phyloP scores from a whole-genome alignment of 2,888 invertebrate genomes.

The Eucera pruinosa region DNA sequence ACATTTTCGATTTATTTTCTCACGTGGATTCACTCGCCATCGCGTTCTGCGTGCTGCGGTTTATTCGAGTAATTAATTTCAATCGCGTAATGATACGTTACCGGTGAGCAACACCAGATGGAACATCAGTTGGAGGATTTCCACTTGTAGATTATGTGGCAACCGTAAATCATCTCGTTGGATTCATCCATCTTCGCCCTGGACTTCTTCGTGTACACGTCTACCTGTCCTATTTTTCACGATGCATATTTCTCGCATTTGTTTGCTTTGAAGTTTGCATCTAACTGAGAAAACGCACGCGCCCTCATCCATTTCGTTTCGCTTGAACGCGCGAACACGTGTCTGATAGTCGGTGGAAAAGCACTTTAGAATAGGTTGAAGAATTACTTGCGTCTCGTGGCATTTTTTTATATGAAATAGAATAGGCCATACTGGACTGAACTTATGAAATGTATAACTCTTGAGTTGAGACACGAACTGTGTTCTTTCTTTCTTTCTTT shows the following conservation, averaged over 20 bases:
- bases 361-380: neutral
- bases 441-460: too few species aligned
- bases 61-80: conserved; percentile 55
- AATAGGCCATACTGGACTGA: too few species aligned
- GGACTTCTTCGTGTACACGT: conserved; percentile 31
- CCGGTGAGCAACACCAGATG: conserved; percentile 26
- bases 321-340: conserved; percentile 10
- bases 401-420: too few species aligned
- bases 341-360: neutral
- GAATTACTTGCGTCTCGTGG: neutral
- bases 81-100: conserved; percentile 42
- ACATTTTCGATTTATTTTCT: too few species aligned
- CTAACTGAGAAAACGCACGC: conserved; percentile 2
- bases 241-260: conserved; percentile 36
- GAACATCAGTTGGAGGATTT: conserved; percentile 36
- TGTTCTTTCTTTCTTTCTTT: too few species aligned
- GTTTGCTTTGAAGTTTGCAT: conserved; percentile 18
- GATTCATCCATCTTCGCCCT: conserved; percentile 51
- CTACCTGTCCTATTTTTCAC: conserved; percentile 41
- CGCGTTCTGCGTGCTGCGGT: conserved; percentile 32
- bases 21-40: too few species aligned
- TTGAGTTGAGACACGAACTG: too few species aligned
- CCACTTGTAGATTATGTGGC: conserved; percentile 47
- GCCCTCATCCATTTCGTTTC: conserved; percentile 27
- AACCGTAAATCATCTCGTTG: conserved; percentile 58